Percentiles rank a stretch among this genome's conserved stretches.
Conservation (phyloP, 2,888 invertebrate genomes). For the Venusia cambrica region DNA sequence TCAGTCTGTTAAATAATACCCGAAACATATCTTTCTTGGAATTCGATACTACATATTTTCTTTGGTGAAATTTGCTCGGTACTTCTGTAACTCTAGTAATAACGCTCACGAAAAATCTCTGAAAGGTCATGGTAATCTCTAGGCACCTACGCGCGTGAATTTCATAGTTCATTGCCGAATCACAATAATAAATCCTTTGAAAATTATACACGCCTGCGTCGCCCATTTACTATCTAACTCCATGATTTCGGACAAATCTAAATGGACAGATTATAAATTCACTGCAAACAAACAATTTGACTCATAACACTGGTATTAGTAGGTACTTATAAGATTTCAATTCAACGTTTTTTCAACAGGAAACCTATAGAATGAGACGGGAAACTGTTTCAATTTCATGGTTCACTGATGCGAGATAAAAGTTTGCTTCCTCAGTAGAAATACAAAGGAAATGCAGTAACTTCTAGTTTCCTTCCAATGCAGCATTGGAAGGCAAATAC, state of each 20-base stretch:
- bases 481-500: no score
- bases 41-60: slow-evolving; percentile 9
- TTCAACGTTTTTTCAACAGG: slow-evolving; percentile 36
- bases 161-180: slow-evolving; percentile 27
- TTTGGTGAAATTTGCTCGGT: slow-evolving; percentile 12
- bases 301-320: no score
- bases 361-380: slow-evolving; percentile 27
- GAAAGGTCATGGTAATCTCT: slow-evolving; percentile 42
- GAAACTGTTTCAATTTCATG: slow-evolving; percentile 44
- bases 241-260: slow-evolving; percentile 1
- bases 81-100: slow-evolving; percentile 12
- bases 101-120: slow-evolving; percentile 30
- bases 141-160: slow-evolving; percentile 33
- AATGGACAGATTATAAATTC: no score
- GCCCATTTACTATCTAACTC: slow-evolving; percentile 27
- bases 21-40: no score
- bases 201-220: slow-evolving; percentile 30
- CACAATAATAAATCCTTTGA: slow-evolving; percentile 31
- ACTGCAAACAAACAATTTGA: no score
- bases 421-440: slow-evolving; percentile 33
- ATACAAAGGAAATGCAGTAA: slow-evolving; percentile 18
- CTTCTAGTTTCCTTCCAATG: no score
- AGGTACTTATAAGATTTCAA: slow-evolving; percentile 38
- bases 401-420: slow-evolving; percentile 36
- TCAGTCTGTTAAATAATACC: no score